Base-by-base conservation (phyloP, 2,797 vertebrate species). In the Chromis chromis region DNA sequence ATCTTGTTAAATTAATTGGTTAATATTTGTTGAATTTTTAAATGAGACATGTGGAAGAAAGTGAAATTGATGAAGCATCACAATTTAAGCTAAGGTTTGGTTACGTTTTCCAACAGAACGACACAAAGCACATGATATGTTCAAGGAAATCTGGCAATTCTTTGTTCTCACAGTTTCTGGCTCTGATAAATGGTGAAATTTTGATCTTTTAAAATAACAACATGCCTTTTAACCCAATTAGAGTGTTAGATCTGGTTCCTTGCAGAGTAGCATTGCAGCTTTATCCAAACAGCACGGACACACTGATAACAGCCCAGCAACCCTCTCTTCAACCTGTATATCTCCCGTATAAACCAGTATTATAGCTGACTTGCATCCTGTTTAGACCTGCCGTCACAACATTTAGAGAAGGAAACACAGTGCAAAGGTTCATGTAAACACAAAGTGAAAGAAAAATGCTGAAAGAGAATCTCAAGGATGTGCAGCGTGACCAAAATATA, bases 311-410 rank as follows among this genome's bases (percentile, higher is more conserved):
- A 39, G 27, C 50, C 67, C 65, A 33, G 48, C 8, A 3, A 79
- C 62, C 40, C 68, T 65, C 22, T 2, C 46, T 42, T 42, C 63
- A 60, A 60, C 74, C 62, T 82, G 78, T 62, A 42, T 85, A 70
- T 78, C 58, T 44, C 42, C 59, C 27, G 16, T n/a, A 59, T 85
- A 90, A 88, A 91, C 79, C 50, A 60, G 79, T 52, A 68, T 55
- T 52, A 54, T 49, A 75, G 77, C 69, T 36, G 87, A 83, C 65
- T 81, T 73, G 78, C 81, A 85, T 92, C 87, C 91, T 93, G 91
- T 93, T 94, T 94, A 81, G 84, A 82, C 58, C 70, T 58, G 78
- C 79, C 55, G 22, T 86, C 86, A 85, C 82, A 89, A 93, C 88
- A 79, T 91, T 90, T 84, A 80, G 57, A 87, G 65, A 83, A 69